Conservation (phyloP, 2,888 invertebrate genomes). For the Agrilus cyanescens region DNA sequence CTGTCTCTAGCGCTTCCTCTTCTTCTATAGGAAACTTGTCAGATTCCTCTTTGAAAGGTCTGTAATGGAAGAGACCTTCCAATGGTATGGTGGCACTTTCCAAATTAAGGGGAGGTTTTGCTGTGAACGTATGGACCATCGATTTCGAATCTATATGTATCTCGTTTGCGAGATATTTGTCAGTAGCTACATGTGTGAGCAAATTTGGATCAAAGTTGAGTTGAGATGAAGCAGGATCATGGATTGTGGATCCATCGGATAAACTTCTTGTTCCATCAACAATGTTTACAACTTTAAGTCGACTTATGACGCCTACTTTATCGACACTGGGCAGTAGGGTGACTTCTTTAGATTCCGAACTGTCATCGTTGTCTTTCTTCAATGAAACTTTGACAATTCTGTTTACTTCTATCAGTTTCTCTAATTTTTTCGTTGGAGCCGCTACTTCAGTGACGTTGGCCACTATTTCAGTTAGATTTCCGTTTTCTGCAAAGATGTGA, state of each 20-base stretch:
- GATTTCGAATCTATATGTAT: conserved; percentile 29
- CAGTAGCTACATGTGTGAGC: too few species aligned
- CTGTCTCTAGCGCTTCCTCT: conserved; percentile 30
- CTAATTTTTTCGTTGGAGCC: conserved; percentile 35
- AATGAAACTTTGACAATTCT: conserved; percentile 57
- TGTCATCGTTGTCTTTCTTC: conserved; percentile 25
- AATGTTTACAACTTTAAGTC: conserved; percentile 54
- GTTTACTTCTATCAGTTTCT: conserved; percentile 56
- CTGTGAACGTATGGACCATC: conserved; percentile 30
- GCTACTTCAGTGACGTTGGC: conserved; percentile 30
- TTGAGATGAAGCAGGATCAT: too few species aligned
- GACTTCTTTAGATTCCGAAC: conserved; percentile 42
- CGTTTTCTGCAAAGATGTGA: conserved; percentile 39
- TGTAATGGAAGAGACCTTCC: conserved; percentile 53
- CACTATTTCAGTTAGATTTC: conserved; percentile 18
- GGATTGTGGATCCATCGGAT: too few species aligned
- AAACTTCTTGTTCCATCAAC: conserved; percentile 27
- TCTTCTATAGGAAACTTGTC: conserved; percentile 7
- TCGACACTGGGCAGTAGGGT: conserved; percentile 49
- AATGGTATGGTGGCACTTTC: conserved; percentile 56
- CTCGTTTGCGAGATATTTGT: conserved; percentile 11
- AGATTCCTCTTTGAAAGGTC: conserved; percentile 28
- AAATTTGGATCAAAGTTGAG: too few species aligned
- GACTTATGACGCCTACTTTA: conserved; percentile 58
- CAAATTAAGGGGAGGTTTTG: conserved; percentile 27